These are phyloP conservation scores for Blastobasis adustella DNA, from an alignment of 2,888 invertebrate genomes.

Conservation along the genomic window DNA sequence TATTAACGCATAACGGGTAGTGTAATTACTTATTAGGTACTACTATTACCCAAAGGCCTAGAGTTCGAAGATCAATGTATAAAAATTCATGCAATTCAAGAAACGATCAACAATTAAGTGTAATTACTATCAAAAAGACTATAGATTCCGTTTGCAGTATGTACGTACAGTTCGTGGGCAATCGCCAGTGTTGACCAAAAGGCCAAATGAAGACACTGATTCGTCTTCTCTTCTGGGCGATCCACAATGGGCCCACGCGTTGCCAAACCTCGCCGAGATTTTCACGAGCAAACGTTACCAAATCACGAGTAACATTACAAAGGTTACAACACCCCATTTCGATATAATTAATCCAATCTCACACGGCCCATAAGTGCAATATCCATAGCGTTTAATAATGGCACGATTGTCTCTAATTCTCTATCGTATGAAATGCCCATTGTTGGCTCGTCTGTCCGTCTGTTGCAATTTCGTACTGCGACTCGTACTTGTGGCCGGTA, in stretches of 20 bases:
- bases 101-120: too few species aligned
- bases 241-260: not conserved
- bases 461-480: constrained; percentile 16
- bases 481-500: constrained; percentile 1
- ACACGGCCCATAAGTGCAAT: constrained; percentile 4
- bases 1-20: too few species aligned
- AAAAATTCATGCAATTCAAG: too few species aligned
- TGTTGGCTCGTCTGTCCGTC: constrained; percentile 10
- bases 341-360: constrained; percentile 4
- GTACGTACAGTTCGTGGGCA: too few species aligned
- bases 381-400: constrained; percentile 8
- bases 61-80: too few species aligned
- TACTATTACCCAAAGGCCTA: too few species aligned
- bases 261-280: not conserved
- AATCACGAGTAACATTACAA: not conserved
- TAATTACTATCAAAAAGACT: too few species aligned
- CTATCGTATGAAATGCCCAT: constrained; percentile 14
- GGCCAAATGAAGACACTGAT: too few species aligned
- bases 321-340: not conserved
- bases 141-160: too few species aligned
- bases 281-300: not conserved
- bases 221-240: too few species aligned
- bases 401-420: constrained; percentile 18
- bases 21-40: too few species aligned
- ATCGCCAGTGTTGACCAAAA: too few species aligned